phyloP scores from a whole-genome alignment of 2,113 vertebrate species.

The Grammomys dolichurus region DNA sequence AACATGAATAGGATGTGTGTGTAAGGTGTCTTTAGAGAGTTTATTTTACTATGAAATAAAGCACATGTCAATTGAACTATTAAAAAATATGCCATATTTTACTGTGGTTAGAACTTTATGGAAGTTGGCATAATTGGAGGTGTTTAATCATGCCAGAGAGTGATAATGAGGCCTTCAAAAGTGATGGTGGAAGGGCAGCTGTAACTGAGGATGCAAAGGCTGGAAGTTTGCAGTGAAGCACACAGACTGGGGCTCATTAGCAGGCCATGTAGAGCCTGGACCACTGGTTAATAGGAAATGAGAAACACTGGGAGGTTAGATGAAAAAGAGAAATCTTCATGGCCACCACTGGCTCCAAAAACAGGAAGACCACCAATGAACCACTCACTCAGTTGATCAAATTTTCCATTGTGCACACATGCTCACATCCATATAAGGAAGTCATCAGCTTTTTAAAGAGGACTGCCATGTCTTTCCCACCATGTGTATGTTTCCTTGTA shows the following conservation, averaged over 20 bases:
- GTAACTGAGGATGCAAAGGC: not conserved
- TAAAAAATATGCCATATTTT: not conserved
- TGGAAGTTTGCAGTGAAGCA: not conserved
- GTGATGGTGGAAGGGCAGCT: not conserved
- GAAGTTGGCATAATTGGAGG: not conserved
- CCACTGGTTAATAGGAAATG: not conserved
- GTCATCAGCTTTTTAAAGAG: not conserved
- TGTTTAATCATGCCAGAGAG: not conserved
- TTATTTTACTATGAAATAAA: not conserved
- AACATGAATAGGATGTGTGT: not conserved
- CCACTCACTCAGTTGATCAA: not conserved
- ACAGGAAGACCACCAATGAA: not conserved
- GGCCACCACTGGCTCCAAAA: not conserved
- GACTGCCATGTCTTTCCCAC: rapidly evolving
- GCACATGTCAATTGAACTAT: not conserved
- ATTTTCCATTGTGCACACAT: too few species aligned
- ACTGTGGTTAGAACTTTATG: not conserved
- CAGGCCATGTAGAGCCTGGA: not conserved
- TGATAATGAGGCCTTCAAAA: not conserved
- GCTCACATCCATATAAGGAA: not conserved
- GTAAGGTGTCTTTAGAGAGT: not conserved
- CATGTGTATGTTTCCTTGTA: not conserved
- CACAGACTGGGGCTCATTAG: rapidly evolving
- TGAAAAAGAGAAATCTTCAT: not conserved
- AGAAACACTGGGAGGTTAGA: not conserved